Percentiles rank a stretch among this genome's conserved stretches.
phyloP scores from a whole-genome alignment of 2,888 invertebrate genomes.

The Odontocolon sp. region DNA sequence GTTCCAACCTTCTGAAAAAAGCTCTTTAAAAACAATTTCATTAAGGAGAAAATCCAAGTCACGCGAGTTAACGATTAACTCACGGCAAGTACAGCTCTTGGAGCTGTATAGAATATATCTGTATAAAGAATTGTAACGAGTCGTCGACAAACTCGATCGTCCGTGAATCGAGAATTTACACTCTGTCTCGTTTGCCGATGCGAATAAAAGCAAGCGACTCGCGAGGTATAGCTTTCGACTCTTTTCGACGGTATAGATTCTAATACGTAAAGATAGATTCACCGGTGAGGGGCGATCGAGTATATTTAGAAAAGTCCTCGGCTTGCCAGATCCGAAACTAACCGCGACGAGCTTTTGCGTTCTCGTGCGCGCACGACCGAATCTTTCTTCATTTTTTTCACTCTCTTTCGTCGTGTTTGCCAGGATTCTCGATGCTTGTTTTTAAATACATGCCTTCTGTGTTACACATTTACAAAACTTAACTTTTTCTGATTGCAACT shows the following conservation, averaged over 20 bases:
- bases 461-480: too few species aligned
- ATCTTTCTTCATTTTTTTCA: not conserved
- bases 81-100: too few species aligned
- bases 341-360: slow-evolving; percentile 47
- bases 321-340: slow-evolving; percentile 78
- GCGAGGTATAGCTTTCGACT: slow-evolving; percentile 58
- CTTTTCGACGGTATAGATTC: slow-evolving; percentile 75
- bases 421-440: too few species aligned
- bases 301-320: slow-evolving; percentile 80
- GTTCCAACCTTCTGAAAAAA: too few species aligned
- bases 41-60: too few species aligned
- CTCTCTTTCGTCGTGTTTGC: slow-evolving; percentile 10
- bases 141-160: not conserved
- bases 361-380: slow-evolving; percentile 17
- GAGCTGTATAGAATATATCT: not conserved
- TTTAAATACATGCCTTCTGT: too few species aligned
- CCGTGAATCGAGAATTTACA: not conserved
- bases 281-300: slow-evolving; percentile 78
- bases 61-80: too few species aligned
- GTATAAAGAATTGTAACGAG: not conserved
- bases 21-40: not conserved
- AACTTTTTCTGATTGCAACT: too few species aligned
- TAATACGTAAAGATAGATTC: slow-evolving; percentile 80
- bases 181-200: slow-evolving; percentile 6
- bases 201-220: slow-evolving; percentile 33